Evolutionary conservation across 2,888 invertebrate genomes (phyloP).

Genomic region (Sphaerophoria rueppellii): DNA sequence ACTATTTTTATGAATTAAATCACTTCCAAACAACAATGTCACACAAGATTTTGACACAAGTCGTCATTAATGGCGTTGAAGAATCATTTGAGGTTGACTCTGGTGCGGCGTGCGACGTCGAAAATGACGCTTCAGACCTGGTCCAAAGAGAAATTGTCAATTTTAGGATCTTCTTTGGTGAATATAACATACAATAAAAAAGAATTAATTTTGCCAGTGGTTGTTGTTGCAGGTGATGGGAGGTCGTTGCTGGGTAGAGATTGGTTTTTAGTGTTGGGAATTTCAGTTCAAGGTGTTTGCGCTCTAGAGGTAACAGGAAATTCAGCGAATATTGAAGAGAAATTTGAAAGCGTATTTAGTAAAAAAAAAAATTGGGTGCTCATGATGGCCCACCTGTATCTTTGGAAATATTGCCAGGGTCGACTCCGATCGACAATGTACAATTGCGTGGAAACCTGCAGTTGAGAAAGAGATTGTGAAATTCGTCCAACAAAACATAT

Average conservation of each 20-base stretch:
- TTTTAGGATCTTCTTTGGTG: conserved; percentile 35
- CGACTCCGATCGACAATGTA: too few species aligned
- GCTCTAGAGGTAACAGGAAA: conserved; percentile 6
- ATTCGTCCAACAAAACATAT: too few species aligned
- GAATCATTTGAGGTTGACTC: conserved; percentile 11
- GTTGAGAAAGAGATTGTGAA: too few species aligned
- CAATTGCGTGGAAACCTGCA: too few species aligned
- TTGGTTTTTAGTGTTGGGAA: conserved; percentile 41
- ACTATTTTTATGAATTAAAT: conserved; percentile 12
- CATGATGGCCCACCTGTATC: too few species aligned
- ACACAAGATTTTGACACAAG: neutral
- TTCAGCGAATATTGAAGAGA: neutral
- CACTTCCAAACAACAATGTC: neutral
- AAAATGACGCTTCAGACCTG: conserved; percentile 24
- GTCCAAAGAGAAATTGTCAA: conserved; percentile 40
- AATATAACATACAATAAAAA: conserved; percentile 21
- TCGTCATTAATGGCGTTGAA: neutral
- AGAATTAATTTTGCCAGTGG: conserved; percentile 24
- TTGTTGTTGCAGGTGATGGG: conserved; percentile 49
- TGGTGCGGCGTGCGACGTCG: too few species aligned
- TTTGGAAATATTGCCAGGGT: too few species aligned
- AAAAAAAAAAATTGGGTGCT: neutral
- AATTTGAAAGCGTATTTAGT: conserved; percentile 15
- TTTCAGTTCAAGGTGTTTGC: conserved; percentile 25
- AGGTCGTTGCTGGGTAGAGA: conserved; percentile 42